phyloP scores from a whole-genome alignment of 1,140 invertebrate species.

The Varroa destructor region DNA sequence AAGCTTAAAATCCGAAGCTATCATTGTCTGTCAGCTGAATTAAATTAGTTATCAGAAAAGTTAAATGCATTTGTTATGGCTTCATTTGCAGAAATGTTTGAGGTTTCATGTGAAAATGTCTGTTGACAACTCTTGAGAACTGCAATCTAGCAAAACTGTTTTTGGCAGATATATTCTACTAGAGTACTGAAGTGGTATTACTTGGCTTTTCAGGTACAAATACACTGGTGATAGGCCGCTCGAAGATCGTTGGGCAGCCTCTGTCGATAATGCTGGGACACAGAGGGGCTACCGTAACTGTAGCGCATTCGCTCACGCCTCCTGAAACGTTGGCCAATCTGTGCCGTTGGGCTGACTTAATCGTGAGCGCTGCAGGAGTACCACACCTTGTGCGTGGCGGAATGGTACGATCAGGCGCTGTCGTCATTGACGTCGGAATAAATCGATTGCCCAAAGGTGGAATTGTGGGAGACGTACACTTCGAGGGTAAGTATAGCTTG shows the following conservation, averaged over 20 bases:
- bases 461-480: constrained; percentile 32
- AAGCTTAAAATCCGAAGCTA: no score
- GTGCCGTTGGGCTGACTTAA: constrained; percentile 61
- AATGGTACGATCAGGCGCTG: constrained; percentile 76
- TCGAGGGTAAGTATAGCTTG: not conserved
- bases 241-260: constrained; percentile 76
- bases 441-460: constrained; percentile 38
- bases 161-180: no score
- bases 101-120: not conserved
- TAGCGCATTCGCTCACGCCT: constrained; percentile 73
- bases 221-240: constrained; percentile 71
- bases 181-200: no score
- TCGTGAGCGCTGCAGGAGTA: constrained; percentile 64
- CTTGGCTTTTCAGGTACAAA: constrained; percentile 36
- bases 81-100: not conserved
- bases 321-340: constrained; percentile 54
- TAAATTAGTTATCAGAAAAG: no score
- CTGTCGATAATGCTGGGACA: constrained; percentile 55
- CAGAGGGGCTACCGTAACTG: constrained; percentile 59
- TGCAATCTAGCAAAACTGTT: no score
- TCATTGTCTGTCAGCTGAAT: no score
- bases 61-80: no score
- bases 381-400: constrained; percentile 63
- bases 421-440: constrained; percentile 75
- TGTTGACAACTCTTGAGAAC: no score